phyloP scores from a whole-genome alignment of 2,797 vertebrate genomes.

The Pithecia hirsuta region DNA sequence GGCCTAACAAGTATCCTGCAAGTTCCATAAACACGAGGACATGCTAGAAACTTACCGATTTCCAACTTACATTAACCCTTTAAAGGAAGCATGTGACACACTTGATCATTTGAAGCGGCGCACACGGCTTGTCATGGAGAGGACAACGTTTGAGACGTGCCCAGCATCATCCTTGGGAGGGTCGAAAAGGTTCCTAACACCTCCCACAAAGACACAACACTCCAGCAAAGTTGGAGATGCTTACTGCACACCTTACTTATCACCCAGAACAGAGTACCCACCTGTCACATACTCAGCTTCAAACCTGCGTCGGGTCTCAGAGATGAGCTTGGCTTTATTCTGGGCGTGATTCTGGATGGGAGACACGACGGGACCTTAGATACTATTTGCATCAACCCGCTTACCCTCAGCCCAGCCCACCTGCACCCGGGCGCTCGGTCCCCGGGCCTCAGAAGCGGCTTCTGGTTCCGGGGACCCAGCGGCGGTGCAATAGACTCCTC shows the following conservation, averaged over 20 bases:
- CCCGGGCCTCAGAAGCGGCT: neutral
- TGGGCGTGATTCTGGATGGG: slow-evolving; percentile 71
- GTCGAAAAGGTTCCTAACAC: neutral
- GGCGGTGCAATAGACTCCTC: slow-evolving; percentile 6
- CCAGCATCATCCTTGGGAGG: neutral
- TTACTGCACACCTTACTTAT: neutral
- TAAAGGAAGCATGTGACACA: neutral
- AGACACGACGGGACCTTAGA: slow-evolving; percentile 11
- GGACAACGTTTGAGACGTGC: neutral
- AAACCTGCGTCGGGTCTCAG: slow-evolving; percentile 92
- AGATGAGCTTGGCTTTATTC: slow-evolving; percentile 90
- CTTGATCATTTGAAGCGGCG: neutral
- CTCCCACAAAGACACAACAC: neutral
- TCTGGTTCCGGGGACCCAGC: neutral
- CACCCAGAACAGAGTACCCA: slow-evolving; percentile 72
- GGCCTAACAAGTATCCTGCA: slow-evolving; percentile 1
- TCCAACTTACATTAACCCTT: slow-evolving; percentile 47
- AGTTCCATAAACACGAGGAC: slow-evolving; percentile 11
- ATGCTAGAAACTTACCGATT: slow-evolving; percentile 3
- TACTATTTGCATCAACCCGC: neutral
- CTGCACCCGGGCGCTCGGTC: neutral
- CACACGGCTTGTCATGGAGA: neutral
- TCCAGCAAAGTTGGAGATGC: slow-evolving; percentile 55
- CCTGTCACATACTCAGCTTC: slow-evolving; percentile 92
- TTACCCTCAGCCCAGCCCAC: slow-evolving; percentile 5